Conservation (phyloP, 2,797 vertebrate species). For the Sebastes baramenuke region DNA sequence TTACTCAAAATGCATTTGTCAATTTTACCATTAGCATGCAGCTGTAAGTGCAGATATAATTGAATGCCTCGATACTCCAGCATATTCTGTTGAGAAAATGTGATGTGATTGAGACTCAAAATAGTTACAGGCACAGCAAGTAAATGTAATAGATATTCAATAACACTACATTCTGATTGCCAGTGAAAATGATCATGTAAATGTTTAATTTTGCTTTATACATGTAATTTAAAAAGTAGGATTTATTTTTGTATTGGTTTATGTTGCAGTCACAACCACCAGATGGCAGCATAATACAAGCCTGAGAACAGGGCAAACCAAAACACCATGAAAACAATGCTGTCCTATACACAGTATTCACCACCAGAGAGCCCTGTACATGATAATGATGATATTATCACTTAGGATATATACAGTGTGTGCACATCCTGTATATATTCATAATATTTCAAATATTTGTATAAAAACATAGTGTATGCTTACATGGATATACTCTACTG, state of each 20-base stretch:
- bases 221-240: not conserved
- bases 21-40: not conserved
- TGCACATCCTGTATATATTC: not conserved
- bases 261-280: constrained; percentile 9
- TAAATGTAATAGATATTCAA: not conserved
- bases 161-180: not conserved
- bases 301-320: not conserved
- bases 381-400: not conserved
- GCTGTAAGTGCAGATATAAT: not conserved
- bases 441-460: not conserved
- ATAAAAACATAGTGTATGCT: not conserved
- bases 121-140: not conserved
- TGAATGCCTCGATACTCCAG: not conserved
- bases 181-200: not conserved
- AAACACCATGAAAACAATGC: not conserved
- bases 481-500: not conserved
- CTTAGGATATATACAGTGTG: not conserved
- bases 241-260: not conserved
- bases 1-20: not conserved
- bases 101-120: not conserved
- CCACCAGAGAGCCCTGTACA: not conserved
- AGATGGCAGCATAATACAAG: constrained; percentile 75
- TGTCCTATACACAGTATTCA: not conserved
- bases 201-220: not conserved
- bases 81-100: not conserved